A percentile compares a stretch with the other conserved stretches of the same genome.
Evolutionary conservation across 2,113 vertebrate genomes (phyloP).

Genomic region (Leucosticte australis): DNA sequence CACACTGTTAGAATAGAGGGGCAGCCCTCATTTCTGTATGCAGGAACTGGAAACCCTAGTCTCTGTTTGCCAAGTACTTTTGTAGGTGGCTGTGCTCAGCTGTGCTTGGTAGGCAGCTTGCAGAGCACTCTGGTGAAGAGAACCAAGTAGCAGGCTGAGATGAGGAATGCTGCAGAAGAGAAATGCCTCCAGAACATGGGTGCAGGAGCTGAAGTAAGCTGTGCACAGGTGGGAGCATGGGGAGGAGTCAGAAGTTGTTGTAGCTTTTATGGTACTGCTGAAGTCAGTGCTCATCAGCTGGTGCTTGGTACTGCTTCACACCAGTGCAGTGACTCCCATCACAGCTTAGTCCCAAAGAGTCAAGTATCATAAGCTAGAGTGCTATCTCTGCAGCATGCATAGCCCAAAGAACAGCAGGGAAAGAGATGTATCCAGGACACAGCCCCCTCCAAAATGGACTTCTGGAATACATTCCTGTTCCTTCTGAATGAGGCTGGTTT

Average conservation of each 20-base stretch:
- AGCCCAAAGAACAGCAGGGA: not conserved
- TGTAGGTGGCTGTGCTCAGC: not conserved
- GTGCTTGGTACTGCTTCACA: not conserved
- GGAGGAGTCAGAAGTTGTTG: not conserved
- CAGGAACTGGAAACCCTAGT: fast-evolving
- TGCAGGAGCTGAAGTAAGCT: not conserved
- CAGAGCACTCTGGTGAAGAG: fast-evolving
- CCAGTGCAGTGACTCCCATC: fast-evolving
- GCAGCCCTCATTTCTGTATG: not conserved
- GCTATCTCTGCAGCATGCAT: not conserved
- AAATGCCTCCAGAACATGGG: not conserved
- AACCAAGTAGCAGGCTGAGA: not conserved
- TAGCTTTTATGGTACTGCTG: not conserved
- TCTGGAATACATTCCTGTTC: not conserved
- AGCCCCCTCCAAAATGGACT: not conserved
- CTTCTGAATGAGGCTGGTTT: not conserved
- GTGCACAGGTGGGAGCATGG: fast-evolving
- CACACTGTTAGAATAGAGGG: not conserved
- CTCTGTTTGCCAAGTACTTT: not conserved
- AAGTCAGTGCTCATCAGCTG: not conserved
- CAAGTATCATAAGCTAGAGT: not conserved
- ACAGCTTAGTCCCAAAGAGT: not conserved
- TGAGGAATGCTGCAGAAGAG: not conserved
- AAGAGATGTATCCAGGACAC: not conserved
- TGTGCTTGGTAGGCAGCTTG: not conserved